Evolutionary conservation across 2,888 invertebrate species (phyloP).

Genomic region (Keiferia lycopersicella): DNA sequence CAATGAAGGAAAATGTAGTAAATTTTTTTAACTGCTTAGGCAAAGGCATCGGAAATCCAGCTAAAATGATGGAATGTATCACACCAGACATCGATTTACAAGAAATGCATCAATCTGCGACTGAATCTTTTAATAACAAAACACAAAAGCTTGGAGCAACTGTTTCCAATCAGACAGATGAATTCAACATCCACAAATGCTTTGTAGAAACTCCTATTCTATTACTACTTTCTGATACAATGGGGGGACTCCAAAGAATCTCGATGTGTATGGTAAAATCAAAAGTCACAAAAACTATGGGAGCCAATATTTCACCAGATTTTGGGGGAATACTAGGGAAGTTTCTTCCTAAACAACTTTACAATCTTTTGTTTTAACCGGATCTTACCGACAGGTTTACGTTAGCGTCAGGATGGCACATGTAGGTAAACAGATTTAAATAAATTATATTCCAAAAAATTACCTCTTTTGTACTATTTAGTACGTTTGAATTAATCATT

Average conservation of each 20-base stretch:
- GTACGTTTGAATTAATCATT: no score
- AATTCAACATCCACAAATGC: not conserved
- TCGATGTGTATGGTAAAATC: not conserved
- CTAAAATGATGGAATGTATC: not conserved
- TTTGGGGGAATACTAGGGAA: no score
- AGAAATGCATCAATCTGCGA: not conserved
- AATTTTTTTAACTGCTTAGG: not conserved
- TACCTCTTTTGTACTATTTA: no score
- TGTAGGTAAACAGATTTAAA: no score
- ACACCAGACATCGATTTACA: not conserved
- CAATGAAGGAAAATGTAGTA: not conserved
- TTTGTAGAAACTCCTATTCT: not conserved
- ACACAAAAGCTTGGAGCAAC: no score
- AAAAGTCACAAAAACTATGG: not conserved
- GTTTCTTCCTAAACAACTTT: no score
- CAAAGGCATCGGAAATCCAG: not conserved
- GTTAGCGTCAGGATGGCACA: no score
- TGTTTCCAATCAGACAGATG: not conserved
- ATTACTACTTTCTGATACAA: no score
- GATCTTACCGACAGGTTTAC: no score
- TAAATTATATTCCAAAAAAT: no score
- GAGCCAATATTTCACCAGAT: not conserved
- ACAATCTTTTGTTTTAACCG: no score
- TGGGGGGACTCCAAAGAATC: no score
- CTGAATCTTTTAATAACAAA: not conserved